A percentile compares a stretch with the other conserved stretches of the same genome.
These are phyloP conservation scores for Brienomyrus brachyistius DNA, from an alignment of 2,113 vertebrate genomes.

Conservation along the genomic window DNA sequence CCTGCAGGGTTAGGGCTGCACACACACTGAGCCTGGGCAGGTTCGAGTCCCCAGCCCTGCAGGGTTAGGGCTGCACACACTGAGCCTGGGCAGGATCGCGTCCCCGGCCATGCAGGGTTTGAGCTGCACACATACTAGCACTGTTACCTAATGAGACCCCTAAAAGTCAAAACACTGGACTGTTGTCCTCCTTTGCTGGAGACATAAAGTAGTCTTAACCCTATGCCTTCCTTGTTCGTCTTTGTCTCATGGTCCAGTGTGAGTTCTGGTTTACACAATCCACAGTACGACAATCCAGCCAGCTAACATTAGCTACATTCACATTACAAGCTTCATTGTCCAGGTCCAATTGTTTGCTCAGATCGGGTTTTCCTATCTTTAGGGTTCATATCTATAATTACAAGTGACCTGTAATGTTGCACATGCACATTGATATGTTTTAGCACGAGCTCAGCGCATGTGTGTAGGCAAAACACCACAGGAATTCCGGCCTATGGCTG, in stretches of 20 bases:
- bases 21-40: no score
- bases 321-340: not conserved
- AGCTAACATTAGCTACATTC: not conserved
- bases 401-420: not conserved
- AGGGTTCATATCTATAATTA: not conserved
- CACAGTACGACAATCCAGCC: not conserved
- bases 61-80: not conserved
- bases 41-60: no score
- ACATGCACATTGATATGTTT: not conserved
- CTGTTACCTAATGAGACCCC: not conserved
- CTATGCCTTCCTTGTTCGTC: not conserved
- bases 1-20: no score
- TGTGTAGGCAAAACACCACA: not conserved
- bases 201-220: not conserved
- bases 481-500: not conserved
- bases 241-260: not conserved
- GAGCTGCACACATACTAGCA: no score
- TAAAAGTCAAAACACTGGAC: not conserved
- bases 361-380: no score
- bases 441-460: not conserved
- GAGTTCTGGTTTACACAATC: not conserved
- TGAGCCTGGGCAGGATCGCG: not conserved
- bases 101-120: no score
- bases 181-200: not conserved
- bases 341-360: no score